Evolutionary conservation across 1,140 invertebrate genomes (phyloP), one percentile per base, ranked within the genome.

Genomic region (Planococcus citri): DNA sequence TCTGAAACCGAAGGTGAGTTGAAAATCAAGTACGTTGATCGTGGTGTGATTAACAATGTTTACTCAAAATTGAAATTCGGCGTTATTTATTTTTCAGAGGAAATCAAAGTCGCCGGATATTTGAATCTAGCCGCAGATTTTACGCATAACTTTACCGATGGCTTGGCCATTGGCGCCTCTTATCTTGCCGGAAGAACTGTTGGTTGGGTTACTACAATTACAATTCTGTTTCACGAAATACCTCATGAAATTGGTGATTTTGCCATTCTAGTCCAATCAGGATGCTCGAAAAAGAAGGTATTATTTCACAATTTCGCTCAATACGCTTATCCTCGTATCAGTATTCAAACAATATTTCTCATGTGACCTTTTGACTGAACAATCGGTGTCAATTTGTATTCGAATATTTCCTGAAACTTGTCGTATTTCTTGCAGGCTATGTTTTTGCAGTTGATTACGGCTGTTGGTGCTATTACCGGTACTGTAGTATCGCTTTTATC

Each of bases 221-320:
- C 93, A 1, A 96, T 98, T 76, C 82, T 98, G 27, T 80, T 98
- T 37, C 95, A 98, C 79, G 95, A 98, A 84, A 88, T 98, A 72
- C 95, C 95, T 68, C 95, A 98, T 82, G 95, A 98, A 82, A 97
- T 98, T 77, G 95, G 95, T 68, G 95, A 98, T 80, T 98, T 96
- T 85, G 95, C 95, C 33, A 97, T 98, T 79, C 83, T 98, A 22
- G 85, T 98, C 69, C 92, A 97, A 79, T 94, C 92, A 73, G 95
- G 95, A 27, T 95, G 91, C 75, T 89, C 86, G 51, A 87, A 91
- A 74, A 87, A 80, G 79, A 94, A 94, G 82, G 88, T 89, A 78
- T n/a, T n/a, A n/a, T n/a, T n/a, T n/a, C n/a, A n/a, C n/a, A n/a
- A n/a, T n/a, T n/a, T n/a, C n/a, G n/a, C n/a, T n/a, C n/a, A n/a